Conservation (phyloP, 2,888 invertebrate genomes). For the Lepidocyrtinus sp. region DNA sequence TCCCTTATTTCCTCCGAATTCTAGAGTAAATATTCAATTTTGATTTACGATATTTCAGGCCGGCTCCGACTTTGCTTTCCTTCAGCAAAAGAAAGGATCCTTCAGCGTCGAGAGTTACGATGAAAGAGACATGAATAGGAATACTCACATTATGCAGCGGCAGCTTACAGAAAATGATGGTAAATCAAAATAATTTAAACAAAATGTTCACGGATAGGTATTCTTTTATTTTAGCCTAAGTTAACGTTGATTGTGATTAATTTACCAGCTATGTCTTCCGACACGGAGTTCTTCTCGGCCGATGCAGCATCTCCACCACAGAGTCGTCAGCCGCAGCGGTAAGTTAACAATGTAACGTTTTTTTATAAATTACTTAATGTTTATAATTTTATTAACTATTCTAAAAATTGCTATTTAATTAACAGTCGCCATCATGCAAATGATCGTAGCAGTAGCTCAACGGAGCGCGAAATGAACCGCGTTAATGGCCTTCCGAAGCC, state of each 20-base stretch:
- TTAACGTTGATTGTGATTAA: no score
- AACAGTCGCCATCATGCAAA: constrained; percentile 19
- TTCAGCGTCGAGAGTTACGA: constrained; percentile 58
- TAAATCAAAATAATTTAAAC: constrained; percentile 3
- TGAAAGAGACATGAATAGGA: constrained; percentile 58
- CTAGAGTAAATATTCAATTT: not conserved
- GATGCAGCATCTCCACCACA: not conserved
- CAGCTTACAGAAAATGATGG: constrained; percentile 33
- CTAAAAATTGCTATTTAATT: not conserved
- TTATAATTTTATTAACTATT: not conserved
- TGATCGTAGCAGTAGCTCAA: constrained; percentile 48
- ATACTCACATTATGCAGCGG: constrained; percentile 29
- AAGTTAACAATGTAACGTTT: not conserved
- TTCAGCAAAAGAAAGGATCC: constrained; percentile 53
- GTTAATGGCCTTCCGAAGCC: constrained; percentile 51
- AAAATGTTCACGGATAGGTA: no score
- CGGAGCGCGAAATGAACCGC: constrained; percentile 45
- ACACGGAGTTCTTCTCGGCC: constrained; percentile 24
- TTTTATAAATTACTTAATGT: constrained; percentile 2
- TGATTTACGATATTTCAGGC: constrained; percentile 29
- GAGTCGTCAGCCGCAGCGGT: constrained; percentile 29
- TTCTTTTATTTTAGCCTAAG: no score
- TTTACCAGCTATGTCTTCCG: constrained; percentile 37
- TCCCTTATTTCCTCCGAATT: not conserved
- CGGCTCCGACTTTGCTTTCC: constrained; percentile 50